Percentiles rank a stretch among this genome's conserved stretches.
These are phyloP conservation scores for Myrmophylax atrothorax DNA, from an alignment of 2,113 vertebrate genomes.

Conservation along the genomic window DNA sequence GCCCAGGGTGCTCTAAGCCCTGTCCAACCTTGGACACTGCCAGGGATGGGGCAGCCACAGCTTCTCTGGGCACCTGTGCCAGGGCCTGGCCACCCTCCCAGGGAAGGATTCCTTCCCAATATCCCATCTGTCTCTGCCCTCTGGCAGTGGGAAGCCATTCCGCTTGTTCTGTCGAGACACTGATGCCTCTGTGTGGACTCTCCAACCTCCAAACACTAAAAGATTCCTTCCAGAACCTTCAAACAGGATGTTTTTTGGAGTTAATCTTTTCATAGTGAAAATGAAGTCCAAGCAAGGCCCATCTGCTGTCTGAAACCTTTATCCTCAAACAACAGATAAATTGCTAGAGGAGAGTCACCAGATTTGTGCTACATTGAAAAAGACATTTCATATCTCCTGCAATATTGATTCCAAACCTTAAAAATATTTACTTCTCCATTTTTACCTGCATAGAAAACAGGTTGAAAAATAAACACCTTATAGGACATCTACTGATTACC, in stretches of 20 bases:
- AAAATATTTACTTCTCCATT: not conserved
- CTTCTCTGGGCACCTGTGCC: not conserved
- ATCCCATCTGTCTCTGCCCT: not conserved
- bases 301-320: not conserved
- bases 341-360: accelerated
- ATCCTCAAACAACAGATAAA: not conserved
- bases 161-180: accelerated
- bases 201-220: not conserved
- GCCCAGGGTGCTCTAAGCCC: not conserved
- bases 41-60: not conserved
- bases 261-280: not conserved
- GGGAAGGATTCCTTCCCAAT: not conserved
- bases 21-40: not conserved
- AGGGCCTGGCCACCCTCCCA: not conserved
- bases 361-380: not conserved
- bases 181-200: not conserved
- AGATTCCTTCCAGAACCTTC: not conserved
- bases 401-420: not conserved
- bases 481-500: not conserved
- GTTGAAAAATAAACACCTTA: not conserved
- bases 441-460: not conserved
- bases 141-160: not conserved
- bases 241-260: not conserved
- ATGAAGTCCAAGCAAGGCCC: not conserved
- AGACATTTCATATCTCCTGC: not conserved